Percentiles rank a stretch among this genome's conserved stretches.
Evolutionary conservation across 2,888 invertebrate species (phyloP).

Genomic region (Machimus rusticus): DNA sequence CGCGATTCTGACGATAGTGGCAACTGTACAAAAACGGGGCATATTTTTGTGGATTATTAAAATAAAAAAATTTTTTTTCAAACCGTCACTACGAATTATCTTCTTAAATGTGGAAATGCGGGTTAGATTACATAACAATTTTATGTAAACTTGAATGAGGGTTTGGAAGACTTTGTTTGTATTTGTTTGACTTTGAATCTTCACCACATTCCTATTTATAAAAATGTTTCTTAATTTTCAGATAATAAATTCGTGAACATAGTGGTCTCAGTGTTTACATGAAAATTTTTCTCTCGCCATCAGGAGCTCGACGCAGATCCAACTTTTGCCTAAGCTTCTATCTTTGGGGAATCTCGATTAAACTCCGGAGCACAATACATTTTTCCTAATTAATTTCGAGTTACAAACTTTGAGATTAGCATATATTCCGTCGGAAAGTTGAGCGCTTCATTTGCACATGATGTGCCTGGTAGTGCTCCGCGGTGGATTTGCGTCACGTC

Average conservation of each 20-base stretch:
- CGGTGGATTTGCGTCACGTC: slow-evolving; percentile 3
- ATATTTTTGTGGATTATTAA: no score
- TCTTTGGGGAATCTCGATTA: background rate
- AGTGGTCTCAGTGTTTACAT: background rate
- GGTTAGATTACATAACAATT: no score
- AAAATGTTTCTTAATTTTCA: background rate
- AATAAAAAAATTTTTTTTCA: no score
- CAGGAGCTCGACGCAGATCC: background rate
- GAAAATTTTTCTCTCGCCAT: background rate
- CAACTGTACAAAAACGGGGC: no score
- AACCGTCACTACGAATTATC: no score
- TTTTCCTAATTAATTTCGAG: background rate
- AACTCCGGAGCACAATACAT: background rate
- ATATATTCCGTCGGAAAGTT: background rate
- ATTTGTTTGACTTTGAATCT: background rate
- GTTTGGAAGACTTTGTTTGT: no score
- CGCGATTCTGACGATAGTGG: no score
- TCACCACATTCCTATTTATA: background rate
- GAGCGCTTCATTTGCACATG: background rate
- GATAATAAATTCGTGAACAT: background rate
- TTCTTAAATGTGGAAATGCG: no score
- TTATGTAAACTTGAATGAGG: no score
- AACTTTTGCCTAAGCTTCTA: background rate
- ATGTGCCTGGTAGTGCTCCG: background rate
- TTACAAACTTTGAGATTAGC: background rate